A percentile compares a stretch with the other conserved stretches of the same genome.
Conservation (phyloP, 1,140 invertebrate species). For the Mamestra configurata region DNA sequence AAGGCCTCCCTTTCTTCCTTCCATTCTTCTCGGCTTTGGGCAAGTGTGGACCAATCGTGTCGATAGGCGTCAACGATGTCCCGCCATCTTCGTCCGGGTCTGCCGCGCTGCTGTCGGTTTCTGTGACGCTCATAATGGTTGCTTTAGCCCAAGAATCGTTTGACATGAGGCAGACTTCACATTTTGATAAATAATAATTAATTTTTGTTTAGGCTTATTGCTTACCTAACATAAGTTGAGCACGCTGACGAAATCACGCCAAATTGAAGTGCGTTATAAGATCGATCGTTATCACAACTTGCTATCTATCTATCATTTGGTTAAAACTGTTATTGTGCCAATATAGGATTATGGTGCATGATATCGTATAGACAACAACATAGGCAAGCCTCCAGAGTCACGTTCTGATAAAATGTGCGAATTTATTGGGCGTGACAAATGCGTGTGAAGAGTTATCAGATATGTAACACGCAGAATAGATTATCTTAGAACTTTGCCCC, state of each 20-base stretch:
- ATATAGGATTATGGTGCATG: slow-evolving; percentile 3
- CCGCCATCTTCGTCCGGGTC: too few species aligned
- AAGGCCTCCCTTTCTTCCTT: too few species aligned
- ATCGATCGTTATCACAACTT: not conserved
- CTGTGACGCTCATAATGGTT: too few species aligned
- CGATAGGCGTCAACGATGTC: too few species aligned
- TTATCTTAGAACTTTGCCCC: not conserved
- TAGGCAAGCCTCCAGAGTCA: slow-evolving; percentile 21
- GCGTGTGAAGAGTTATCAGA: slow-evolving; percentile 5
- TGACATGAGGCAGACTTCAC: too few species aligned
- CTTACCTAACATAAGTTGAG: not conserved
- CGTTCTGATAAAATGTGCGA: slow-evolving; percentile 7
- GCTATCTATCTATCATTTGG: not conserved
- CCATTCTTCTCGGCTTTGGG: too few species aligned
- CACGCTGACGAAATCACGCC: not conserved
- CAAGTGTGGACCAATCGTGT: too few species aligned
- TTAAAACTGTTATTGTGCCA: not conserved
- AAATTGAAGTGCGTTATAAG: not conserved
- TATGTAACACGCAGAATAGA: not conserved
- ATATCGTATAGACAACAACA: not conserved
- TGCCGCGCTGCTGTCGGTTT: too few species aligned
- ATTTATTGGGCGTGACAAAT: not conserved
- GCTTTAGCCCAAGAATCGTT: too few species aligned
- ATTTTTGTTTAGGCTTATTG: not conserved
- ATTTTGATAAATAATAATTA: too few species aligned